A percentile compares a stretch with the other conserved stretches of the same genome.
Conservation (phyloP, 2,888 invertebrate genomes). For the Hydrotaea diabolus region DNA sequence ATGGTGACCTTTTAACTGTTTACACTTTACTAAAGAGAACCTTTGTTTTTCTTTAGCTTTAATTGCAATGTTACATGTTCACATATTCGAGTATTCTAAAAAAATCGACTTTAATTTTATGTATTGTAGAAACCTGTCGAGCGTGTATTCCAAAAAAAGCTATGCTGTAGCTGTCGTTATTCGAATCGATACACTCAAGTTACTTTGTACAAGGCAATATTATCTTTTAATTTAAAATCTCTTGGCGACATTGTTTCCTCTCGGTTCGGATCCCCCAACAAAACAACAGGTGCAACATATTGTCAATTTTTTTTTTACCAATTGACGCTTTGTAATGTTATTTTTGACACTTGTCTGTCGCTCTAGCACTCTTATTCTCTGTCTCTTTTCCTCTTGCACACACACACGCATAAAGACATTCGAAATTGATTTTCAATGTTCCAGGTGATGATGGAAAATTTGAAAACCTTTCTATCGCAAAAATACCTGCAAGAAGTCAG, state of each 20-base stretch:
- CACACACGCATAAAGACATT: neutral
- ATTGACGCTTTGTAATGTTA: conserved; percentile 11
- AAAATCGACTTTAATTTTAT: too few species aligned
- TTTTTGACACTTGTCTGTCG: neutral
- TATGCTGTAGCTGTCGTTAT: too few species aligned
- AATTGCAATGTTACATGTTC: too few species aligned
- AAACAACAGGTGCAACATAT: conserved; percentile 14
- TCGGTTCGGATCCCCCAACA: neutral
- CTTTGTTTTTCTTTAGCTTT: too few species aligned
- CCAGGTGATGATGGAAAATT: neutral
- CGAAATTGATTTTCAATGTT: neutral
- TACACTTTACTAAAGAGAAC: too few species aligned
- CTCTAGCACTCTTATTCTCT: too few species aligned
- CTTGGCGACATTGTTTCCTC: neutral
- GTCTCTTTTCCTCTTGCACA: neutral
- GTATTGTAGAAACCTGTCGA: too few species aligned
- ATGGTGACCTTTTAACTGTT: too few species aligned
- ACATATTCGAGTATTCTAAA: too few species aligned
- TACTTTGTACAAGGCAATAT: neutral
- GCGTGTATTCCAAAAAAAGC: too few species aligned
- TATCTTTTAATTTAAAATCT: conserved; percentile 13
- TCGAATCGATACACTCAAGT: neutral
- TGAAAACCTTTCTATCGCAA: neutral
- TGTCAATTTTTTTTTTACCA: conserved; percentile 15
- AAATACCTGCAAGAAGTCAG: neutral